phyloP scores from a whole-genome alignment of 2,113 vertebrate species.

The Cnemophilus loriae region DNA sequence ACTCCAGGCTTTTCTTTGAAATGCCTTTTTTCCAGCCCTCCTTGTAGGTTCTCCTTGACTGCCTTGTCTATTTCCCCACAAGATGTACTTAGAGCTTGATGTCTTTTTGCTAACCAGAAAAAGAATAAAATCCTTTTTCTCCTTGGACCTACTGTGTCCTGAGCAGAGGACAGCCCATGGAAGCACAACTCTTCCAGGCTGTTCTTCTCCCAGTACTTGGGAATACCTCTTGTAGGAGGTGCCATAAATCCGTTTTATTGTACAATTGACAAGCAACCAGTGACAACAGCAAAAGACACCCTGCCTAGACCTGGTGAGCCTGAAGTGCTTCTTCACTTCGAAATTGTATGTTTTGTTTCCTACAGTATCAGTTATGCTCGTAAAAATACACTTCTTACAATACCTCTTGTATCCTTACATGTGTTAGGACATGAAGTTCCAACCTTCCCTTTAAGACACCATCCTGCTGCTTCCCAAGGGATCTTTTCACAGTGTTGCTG shows the following conservation, averaged over 20 bases:
- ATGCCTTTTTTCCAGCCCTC: not conserved
- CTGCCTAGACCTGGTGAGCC: not conserved
- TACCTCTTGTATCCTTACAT: not conserved
- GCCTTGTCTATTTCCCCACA: not conserved
- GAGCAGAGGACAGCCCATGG: not conserved
- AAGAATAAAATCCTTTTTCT: not conserved
- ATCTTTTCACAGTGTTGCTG: not conserved
- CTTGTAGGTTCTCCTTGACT: not conserved
- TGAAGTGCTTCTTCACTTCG: not conserved
- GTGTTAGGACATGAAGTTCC: not conserved
- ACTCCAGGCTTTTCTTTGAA: not conserved
- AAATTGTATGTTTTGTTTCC: not conserved
- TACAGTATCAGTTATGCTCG: not conserved
- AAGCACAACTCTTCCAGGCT: not conserved
- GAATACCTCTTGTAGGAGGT: not conserved
- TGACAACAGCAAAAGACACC: not conserved
- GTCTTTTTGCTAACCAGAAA: not conserved
- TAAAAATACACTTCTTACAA: not conserved
- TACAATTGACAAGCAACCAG: not conserved
- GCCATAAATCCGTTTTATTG: not conserved
- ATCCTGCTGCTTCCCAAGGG: not conserved
- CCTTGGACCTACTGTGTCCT: not conserved
- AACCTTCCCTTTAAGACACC: not conserved
- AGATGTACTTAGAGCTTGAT: not conserved
- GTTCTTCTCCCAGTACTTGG: not conserved